Percentiles rank a stretch among this genome's conserved stretches.
These are phyloP conservation scores for Pedetes capensis DNA, from an alignment of 2,113 vertebrate species.

Conservation along the genomic window DNA sequence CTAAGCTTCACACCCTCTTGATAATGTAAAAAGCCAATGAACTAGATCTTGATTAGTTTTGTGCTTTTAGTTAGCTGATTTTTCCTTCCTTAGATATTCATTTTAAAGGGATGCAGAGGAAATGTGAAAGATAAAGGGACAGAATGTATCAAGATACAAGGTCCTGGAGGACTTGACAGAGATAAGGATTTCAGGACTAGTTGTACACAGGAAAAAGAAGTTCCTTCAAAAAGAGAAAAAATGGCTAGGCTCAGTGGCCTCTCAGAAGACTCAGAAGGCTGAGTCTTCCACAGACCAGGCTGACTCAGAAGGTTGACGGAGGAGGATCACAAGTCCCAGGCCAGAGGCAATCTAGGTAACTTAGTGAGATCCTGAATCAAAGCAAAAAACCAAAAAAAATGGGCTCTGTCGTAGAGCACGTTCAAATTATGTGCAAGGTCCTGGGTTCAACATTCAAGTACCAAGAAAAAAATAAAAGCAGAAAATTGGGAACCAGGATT, in stretches of 20 bases:
- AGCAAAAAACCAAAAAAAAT: too few species aligned
- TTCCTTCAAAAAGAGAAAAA: background rate
- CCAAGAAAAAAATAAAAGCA: too few species aligned
- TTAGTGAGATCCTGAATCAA: too few species aligned
- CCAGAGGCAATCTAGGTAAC: too few species aligned
- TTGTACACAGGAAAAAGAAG: background rate
- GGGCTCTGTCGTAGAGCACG: too few species aligned
- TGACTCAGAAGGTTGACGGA: too few species aligned
- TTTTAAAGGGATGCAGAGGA: background rate
- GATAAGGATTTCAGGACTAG: rapidly evolving
- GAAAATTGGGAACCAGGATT: background rate
- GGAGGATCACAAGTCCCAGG: too few species aligned
- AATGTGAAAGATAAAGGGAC: background rate
- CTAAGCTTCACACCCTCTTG: background rate
- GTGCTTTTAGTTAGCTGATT: background rate
- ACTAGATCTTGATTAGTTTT: background rate
- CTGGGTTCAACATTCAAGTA: too few species aligned
- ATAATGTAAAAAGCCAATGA: background rate
- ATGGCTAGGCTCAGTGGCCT: too few species aligned
- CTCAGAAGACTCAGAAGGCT: too few species aligned
- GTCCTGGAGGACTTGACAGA: rapidly evolving
- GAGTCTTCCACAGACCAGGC: too few species aligned
- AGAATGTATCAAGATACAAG: background rate
- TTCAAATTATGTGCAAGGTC: too few species aligned
- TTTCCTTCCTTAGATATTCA: background rate